Evolutionary conservation across 2,888 invertebrate genomes (phyloP), one percentile per base, ranked within the genome.

Genomic region (Callimorpha dominula): DNA sequence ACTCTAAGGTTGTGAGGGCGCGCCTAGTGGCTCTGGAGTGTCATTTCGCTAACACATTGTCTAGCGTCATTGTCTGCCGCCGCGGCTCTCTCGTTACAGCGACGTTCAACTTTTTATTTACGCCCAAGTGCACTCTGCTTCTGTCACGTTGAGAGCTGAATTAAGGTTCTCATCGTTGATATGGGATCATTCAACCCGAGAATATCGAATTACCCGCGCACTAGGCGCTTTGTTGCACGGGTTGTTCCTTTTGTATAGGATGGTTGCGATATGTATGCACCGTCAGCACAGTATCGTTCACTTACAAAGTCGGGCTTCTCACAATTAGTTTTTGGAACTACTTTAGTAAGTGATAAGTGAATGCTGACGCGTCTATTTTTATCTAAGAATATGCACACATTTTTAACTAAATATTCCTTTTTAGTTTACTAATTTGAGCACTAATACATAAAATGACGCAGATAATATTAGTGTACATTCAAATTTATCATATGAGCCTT

Each of bases 161-260:
- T 95, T 94, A 95, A 94, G 94, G 94, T 91, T 92, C 94, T 94
- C 92, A 83, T 88, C 89, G 91, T 90, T 93, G 94, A 95, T 95
- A 95, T 95, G 95, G 95, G 95, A 94, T 93, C 94, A 95, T 95
- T 95, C 95, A 95, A 94, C 95, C 91, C 91, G 88, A 89, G 91
- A 89, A 93, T 94, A 95, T 95, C 93, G 92, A 92, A 94, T 95
- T 95, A 94, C 95, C 89, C 92, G 93, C 88, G 91, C 90, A 89
- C 90, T 93, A 93, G 91, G 92, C 92, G 92, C 95, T 92, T 95
- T 95, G 94, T 95, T 93, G 94, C 94, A 94, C 94, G 94, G 94
- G 94, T 93, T 94, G 90, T 85, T 92, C 88, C 90, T 92, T 93
- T 94, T 92, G 91, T 93, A 74, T 66, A 60, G 50, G 12, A 73